Percentiles rank a stretch among this genome's conserved stretches.
phyloP scores from a whole-genome alignment of 2,888 invertebrate species.

The Ceratothoa steindachneri region DNA sequence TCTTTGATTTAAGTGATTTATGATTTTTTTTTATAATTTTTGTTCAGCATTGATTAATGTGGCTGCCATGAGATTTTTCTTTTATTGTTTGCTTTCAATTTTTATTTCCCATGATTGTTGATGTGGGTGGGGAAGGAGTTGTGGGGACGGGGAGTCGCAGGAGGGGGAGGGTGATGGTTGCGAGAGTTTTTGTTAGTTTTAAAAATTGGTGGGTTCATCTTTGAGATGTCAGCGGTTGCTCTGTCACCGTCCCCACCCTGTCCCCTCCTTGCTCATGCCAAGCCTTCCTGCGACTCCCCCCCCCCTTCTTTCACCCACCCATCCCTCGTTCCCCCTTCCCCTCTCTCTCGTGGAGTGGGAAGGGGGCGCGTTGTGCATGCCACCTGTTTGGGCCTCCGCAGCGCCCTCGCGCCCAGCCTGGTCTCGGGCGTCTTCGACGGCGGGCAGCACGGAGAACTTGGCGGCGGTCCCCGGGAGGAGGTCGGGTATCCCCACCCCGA shows the following conservation, averaged over 20 bases:
- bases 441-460: constrained; percentile 45
- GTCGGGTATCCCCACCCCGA: constrained; percentile 50
- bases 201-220: too few relatives aligned
- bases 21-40: too few relatives aligned
- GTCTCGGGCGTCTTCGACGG: constrained; percentile 50
- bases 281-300: not conserved
- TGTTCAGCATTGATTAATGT: too few relatives aligned
- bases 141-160: not conserved
- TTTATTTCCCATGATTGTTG: too few relatives aligned
- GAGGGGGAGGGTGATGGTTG: not conserved
- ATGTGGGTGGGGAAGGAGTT: too few relatives aligned
- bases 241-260: too few relatives aligned
- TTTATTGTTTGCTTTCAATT: too few relatives aligned
- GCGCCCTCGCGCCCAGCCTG: constrained; percentile 15
- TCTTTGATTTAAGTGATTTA: too few relatives aligned
- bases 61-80: too few relatives aligned
- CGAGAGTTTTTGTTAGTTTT: not conserved
- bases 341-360: not conserved
- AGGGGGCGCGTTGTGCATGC: not conserved
- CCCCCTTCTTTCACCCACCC: not conserved
- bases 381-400: too few relatives aligned
- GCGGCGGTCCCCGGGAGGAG: constrained; percentile 29
- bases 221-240: too few relatives aligned
- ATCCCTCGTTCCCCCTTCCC: not conserved
- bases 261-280: too few relatives aligned